Percentiles rank a stretch among this genome's conserved stretches.
These are phyloP conservation scores for Candidula unifasciata DNA, from an alignment of 2,888 invertebrate species.

Conservation along the genomic window DNA sequence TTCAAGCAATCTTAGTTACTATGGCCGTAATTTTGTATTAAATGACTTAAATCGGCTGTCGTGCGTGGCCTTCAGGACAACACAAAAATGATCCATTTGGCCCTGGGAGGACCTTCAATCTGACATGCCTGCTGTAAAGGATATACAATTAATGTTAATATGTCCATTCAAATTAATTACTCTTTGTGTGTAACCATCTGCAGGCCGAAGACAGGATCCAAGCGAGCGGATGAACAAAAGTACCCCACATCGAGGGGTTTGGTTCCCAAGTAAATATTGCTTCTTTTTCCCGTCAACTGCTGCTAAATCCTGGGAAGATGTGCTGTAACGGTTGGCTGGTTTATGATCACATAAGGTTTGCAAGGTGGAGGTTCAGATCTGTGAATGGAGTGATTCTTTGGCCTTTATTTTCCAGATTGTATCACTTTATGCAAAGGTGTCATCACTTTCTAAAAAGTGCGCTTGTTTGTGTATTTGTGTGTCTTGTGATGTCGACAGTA, in stretches of 20 bases:
- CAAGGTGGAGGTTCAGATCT: background rate
- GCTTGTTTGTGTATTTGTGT: too few relatives aligned
- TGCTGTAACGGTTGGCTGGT: background rate
- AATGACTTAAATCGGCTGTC: too few relatives aligned
- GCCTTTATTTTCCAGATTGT: background rate
- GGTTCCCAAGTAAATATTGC: slow-evolving; percentile 62
- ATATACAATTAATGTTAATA: too few relatives aligned
- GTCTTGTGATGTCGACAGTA: too few relatives aligned
- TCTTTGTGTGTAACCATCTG: slow-evolving; percentile 30
- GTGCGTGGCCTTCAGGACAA: too few relatives aligned
- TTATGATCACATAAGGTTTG: background rate
- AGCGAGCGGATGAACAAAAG: slow-evolving; percentile 57
- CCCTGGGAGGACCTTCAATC: too few relatives aligned
- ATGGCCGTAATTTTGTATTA: too few relatives aligned
- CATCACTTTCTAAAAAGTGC: too few relatives aligned
- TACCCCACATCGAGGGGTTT: slow-evolving; percentile 66
- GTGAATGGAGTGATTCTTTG: background rate
- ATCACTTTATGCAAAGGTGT: too few relatives aligned
- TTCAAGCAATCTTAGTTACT: too few relatives aligned
- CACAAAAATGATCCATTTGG: too few relatives aligned
- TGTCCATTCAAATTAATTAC: background rate
- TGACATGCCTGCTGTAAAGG: too few relatives aligned
- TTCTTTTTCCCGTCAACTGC: background rate
- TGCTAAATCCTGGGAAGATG: slow-evolving; percentile 18
- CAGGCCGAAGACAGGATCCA: slow-evolving; percentile 60